These are phyloP conservation scores for Hydrophis major DNA, from an alignment of 2,797 vertebrate genomes.

Conservation along the genomic window DNA sequence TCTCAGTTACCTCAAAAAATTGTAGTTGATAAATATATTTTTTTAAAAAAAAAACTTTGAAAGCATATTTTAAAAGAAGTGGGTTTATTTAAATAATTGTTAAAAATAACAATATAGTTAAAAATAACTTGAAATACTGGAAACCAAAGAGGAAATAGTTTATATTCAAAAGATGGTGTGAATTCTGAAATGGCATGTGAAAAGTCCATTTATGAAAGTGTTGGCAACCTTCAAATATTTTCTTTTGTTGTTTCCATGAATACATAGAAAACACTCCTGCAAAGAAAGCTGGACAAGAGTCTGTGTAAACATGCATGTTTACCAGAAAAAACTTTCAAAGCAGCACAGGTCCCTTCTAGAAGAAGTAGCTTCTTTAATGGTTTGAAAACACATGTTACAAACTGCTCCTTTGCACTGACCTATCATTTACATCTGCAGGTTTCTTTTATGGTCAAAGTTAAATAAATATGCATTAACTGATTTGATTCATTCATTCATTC, in stretches of 20 bases:
- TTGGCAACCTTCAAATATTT: not conserved
- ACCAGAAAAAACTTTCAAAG: not conserved
- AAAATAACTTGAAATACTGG: not conserved
- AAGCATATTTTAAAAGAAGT: not conserved
- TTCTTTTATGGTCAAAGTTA: not conserved
- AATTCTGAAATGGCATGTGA: not conserved
- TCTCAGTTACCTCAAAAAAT: not conserved
- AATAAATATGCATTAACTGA: not conserved
- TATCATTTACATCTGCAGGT: not conserved
- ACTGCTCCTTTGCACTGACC: not conserved
- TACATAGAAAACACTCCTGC: not conserved
- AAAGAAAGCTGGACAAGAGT: not conserved
- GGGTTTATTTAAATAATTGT: not conserved
- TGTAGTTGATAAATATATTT: not conserved
- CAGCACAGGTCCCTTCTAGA: not conserved
- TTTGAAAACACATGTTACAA: not conserved
- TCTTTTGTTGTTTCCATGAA: not conserved
- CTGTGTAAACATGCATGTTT: not conserved
- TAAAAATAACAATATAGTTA: not conserved
- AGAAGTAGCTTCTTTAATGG: not conserved
- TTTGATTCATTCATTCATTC: not conserved
- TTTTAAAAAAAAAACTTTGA: not conserved
- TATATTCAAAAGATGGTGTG: not conserved
- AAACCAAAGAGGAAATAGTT: not conserved
- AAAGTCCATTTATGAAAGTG: not conserved